Conservation (phyloP, 2,888 invertebrate genomes). For the Chydorus sphaericus region DNA sequence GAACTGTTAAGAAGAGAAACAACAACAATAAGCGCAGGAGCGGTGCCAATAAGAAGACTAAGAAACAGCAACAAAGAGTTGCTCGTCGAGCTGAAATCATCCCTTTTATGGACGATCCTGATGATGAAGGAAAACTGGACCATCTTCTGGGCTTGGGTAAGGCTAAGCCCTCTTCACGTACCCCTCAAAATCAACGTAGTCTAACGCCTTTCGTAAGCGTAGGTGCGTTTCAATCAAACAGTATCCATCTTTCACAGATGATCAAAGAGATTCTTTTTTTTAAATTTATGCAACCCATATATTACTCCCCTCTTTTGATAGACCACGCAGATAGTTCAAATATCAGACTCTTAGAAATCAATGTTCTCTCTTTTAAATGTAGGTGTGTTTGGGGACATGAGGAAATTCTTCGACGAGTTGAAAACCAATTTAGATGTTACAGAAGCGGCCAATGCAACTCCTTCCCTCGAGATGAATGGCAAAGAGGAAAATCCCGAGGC, state of each 20-base stretch:
- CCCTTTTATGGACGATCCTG: not conserved
- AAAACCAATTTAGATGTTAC: constrained; percentile 5
- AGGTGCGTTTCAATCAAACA: no score
- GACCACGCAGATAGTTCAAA: no score
- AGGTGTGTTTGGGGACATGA: constrained; percentile 15
- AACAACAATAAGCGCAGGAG: not conserved
- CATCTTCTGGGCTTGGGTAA: constrained; percentile 5
- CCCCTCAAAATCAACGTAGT: no score
- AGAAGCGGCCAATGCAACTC: not conserved
- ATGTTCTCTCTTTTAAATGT: no score
- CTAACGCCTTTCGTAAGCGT: constrained; percentile 10
- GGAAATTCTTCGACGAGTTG: constrained; percentile 15
- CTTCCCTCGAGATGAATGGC: no score
- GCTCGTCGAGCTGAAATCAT: not conserved
- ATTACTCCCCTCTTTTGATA: no score
- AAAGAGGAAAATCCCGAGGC: no score
- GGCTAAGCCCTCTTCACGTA: no score
- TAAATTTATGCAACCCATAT: no score
- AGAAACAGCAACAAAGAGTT: not conserved
- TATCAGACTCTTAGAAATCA: no score
- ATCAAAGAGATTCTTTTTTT: no score
- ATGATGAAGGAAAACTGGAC: not conserved
- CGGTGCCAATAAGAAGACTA: not conserved
- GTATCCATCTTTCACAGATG: no score
- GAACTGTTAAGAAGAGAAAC: not conserved